A percentile compares a stretch with the other conserved stretches of the same genome.
Conservation (phyloP, 2,888 invertebrate species). For the Drosophila pegasa region DNA sequence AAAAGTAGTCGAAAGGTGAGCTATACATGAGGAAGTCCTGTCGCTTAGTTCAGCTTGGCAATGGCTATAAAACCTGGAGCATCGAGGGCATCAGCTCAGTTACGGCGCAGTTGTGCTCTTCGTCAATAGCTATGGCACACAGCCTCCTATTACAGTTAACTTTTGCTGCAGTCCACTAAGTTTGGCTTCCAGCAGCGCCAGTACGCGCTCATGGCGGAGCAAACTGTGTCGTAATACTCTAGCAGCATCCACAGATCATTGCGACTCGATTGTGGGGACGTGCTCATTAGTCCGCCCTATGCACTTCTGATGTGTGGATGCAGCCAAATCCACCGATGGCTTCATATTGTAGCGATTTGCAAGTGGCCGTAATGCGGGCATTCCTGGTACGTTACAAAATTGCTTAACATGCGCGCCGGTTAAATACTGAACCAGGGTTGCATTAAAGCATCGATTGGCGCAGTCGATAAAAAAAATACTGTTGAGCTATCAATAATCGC, state of each 20-base stretch:
- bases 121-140: slow-evolving; percentile 85
- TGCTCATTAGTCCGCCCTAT: not conserved
- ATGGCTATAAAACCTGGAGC: too few relatives aligned
- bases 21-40: too few relatives aligned
- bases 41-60: too few relatives aligned
- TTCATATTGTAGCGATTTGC: slow-evolving; percentile 16
- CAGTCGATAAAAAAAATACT: not conserved
- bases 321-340: slow-evolving; percentile 8
- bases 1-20: too few relatives aligned
- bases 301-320: slow-evolving; percentile 11
- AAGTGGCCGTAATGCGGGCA: not conserved
- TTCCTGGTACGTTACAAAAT: not conserved
- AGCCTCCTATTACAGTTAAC: slow-evolving; percentile 86
- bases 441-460: not conserved
- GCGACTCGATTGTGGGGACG: slow-evolving; percentile 7
- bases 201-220: slow-evolving; percentile 63
- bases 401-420: slow-evolving; percentile 34
- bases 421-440: slow-evolving; percentile 18
- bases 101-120: too few relatives aligned
- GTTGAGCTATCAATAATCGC: not conserved
- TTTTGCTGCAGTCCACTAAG: not conserved
- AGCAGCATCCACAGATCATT: slow-evolving; percentile 61
- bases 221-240: slow-evolving; percentile 65
- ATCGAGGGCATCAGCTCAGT: too few relatives aligned
- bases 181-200: slow-evolving; percentile 54